These are phyloP conservation scores for Scaeva pyrastri DNA, from an alignment of 2,888 invertebrate genomes.

Conservation along the genomic window DNA sequence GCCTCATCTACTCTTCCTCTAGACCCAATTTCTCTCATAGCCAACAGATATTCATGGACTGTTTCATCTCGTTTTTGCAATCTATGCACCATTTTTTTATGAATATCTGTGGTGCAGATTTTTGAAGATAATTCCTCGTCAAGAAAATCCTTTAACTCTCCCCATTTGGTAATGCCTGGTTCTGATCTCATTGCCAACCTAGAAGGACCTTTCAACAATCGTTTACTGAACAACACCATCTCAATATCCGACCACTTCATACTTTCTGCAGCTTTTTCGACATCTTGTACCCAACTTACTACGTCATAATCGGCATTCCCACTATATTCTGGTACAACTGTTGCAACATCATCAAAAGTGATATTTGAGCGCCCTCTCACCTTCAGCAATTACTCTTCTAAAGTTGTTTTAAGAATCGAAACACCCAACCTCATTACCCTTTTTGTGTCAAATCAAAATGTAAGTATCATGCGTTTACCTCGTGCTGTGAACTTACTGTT, in stretches of 20 bases:
- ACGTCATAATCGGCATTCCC: constrained; percentile 23
- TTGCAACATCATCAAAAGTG: constrained; percentile 3
- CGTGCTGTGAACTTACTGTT: too few relatives aligned
- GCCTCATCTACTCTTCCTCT: neutral
- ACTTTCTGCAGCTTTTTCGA: constrained; percentile 8
- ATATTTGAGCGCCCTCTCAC: constrained; percentile 4
- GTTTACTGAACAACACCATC: constrained; percentile 6
- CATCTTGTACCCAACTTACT: constrained; percentile 20
- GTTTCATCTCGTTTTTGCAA: constrained; percentile 2
- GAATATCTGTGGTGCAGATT: constrained; percentile 12
- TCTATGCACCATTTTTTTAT: constrained; percentile 14
- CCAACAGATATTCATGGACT: neutral
- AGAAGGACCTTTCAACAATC: neutral
- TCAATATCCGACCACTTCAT: constrained; percentile 12
- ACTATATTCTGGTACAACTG: constrained; percentile 9
- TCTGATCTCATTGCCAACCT: constrained; percentile 15
- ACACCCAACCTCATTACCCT: neutral
- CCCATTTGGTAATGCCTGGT: neutral
- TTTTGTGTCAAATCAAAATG: neutral
- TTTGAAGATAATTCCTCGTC: constrained; percentile 20
- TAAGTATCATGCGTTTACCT: too few relatives aligned
- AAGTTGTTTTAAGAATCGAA: constrained; percentile 9
- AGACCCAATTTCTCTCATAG: neutral
- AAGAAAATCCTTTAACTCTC: constrained; percentile 15
- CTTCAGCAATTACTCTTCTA: constrained; percentile 13